Percentiles rank a stretch among this genome's conserved stretches.
phyloP scores from a whole-genome alignment of 2,797 vertebrate genomes.

The Mycteria americana region DNA sequence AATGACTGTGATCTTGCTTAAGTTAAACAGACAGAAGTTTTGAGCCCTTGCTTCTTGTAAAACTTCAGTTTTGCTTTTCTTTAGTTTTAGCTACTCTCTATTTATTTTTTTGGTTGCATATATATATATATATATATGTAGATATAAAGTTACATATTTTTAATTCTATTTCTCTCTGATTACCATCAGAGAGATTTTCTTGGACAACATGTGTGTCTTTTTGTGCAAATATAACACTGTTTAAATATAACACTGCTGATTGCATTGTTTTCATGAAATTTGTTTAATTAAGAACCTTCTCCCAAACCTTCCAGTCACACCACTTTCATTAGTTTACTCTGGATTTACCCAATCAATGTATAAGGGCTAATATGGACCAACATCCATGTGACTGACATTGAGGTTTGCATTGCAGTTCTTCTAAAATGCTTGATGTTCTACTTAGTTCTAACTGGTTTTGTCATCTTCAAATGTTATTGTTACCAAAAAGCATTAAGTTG shows the following conservation, averaged over 20 bases:
- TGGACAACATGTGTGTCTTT: not conserved
- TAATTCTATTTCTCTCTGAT: not conserved
- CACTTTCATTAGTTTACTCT: not conserved
- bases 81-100: not conserved
- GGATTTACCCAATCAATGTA: not conserved
- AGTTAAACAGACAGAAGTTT: not conserved
- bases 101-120: not conserved
- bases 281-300: not conserved
- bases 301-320: not conserved
- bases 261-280: not conserved
- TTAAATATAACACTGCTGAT: not conserved
- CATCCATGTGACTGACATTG: not conserved
- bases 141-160: not conserved
- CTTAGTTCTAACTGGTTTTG: not conserved
- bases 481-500: not conserved
- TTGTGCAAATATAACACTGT: not conserved
- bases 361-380: not conserved
- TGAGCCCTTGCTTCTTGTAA: not conserved
- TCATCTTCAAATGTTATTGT: not conserved
- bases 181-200: not conserved
- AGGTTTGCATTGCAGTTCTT: not conserved
- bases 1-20: not conserved
- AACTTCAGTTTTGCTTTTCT: not conserved
- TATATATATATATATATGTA: no score
- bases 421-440: not conserved